These are phyloP conservation scores for Crocidura indochinensis DNA, from an alignment of 2,797 vertebrate species.

Conservation along the genomic window DNA sequence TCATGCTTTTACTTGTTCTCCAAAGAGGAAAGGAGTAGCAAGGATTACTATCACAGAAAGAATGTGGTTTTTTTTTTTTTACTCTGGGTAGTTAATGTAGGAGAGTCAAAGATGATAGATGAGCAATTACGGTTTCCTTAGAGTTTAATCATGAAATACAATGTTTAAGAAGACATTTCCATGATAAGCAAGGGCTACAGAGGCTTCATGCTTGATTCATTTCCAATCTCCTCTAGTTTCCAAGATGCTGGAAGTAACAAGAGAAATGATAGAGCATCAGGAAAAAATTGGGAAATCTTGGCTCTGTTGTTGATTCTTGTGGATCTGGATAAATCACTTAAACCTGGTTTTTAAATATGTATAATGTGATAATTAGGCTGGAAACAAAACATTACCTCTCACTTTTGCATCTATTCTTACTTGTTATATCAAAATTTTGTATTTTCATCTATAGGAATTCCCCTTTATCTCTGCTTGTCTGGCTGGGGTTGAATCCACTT, in stretches of 20 bases:
- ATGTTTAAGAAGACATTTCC: slow-evolving; percentile 77
- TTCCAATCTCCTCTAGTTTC: slow-evolving; percentile 29
- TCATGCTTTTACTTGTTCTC: slow-evolving; percentile 88
- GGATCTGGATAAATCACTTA: neutral
- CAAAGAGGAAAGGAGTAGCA: slow-evolving; percentile 82
- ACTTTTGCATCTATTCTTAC: neutral
- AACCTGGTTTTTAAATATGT: slow-evolving; percentile 23
- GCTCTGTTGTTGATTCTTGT: neutral
- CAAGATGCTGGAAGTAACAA: neutral
- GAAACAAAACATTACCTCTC: neutral
- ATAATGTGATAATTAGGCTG: neutral
- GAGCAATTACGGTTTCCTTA: slow-evolving; percentile 82
- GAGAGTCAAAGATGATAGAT: slow-evolving; percentile 87
- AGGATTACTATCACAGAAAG: slow-evolving; percentile 88
- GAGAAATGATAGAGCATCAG: neutral
- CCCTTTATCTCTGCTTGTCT: neutral
- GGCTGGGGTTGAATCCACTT: neutral
- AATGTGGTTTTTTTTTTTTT: slow-evolving; percentile 89
- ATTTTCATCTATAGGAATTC: neutral
- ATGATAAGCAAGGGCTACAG: neutral
- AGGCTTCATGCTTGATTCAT: slow-evolving; percentile 7
- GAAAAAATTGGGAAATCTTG: slow-evolving; percentile 22
- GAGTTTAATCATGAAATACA: slow-evolving; percentile 78
- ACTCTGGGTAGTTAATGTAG: slow-evolving; percentile 83
- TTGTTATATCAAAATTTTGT: neutral